Conservation (phyloP, 2,888 invertebrate species). For the Orthosia gracilis region DNA sequence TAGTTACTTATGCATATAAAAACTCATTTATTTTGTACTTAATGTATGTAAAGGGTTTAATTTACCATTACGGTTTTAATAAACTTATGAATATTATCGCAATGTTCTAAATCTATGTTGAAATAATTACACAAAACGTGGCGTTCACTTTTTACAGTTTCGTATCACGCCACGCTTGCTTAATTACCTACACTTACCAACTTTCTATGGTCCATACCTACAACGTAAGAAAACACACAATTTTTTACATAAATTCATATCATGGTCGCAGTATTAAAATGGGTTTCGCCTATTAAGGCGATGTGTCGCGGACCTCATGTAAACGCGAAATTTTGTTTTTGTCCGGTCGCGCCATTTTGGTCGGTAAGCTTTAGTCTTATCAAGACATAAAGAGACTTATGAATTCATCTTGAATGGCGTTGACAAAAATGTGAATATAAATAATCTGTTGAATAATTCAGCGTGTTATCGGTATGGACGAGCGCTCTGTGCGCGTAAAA, state of each 20-base stretch:
- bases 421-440: conserved; percentile 91
- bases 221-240: conserved; percentile 45
- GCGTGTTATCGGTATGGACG: conserved; percentile 90
- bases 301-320: conserved; percentile 76
- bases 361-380: conserved; percentile 90
- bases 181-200: conserved; percentile 63
- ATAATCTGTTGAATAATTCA: conserved; percentile 90
- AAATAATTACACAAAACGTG: conserved; percentile 71
- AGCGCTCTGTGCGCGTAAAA: conserved; percentile 81
- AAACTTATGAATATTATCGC: conserved; percentile 75
- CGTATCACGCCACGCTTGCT: conserved; percentile 60
- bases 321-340: conserved; percentile 81
- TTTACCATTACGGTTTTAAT: conserved; percentile 66
- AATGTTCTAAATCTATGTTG: conserved; percentile 68
- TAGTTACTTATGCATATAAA: not conserved
- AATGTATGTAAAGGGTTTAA: conserved; percentile 39
- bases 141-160: conserved; percentile 61
- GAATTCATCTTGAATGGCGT: conserved; percentile 90
- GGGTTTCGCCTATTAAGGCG: conserved; percentile 74
- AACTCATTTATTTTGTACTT: conserved; percentile 39
- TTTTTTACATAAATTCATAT: conserved; percentile 62
- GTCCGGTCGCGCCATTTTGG: conserved; percentile 78
- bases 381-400: conserved; percentile 90
- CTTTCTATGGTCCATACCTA: conserved; percentile 60
- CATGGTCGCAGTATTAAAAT: conserved; percentile 65